Evolutionary conservation across 2,888 invertebrate species (phyloP).

Genomic region (Habrosyne pyritoides): DNA sequence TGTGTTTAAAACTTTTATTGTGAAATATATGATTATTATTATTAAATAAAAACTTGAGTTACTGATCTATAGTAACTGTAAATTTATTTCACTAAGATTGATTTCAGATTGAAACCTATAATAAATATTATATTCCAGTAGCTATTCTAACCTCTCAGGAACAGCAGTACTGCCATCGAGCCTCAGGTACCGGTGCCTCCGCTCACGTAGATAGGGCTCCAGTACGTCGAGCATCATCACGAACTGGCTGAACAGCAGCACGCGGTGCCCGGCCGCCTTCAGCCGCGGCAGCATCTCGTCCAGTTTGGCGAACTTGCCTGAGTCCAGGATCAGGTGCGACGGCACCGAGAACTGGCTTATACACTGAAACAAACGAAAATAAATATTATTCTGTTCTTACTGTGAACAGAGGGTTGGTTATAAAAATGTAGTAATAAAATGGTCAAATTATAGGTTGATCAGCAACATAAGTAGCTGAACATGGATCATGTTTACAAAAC

Average conservation of each 20-base stretch:
- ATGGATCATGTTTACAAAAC: no score
- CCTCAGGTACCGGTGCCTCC: constrained; percentile 89
- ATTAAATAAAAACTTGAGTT: no score
- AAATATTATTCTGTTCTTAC: neutral
- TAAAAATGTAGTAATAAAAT: no score
- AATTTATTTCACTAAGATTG: no score
- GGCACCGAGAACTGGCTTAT: constrained; percentile 86
- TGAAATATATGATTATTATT: no score
- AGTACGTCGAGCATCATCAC: constrained; percentile 97
- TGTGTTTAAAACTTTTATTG: no score
- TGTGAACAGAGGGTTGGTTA: neutral
- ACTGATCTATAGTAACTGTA: no score
- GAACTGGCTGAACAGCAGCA: constrained; percentile 98
- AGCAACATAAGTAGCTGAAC: no score
- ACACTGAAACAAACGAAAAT: constrained; percentile 70
- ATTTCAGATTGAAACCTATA: no score
- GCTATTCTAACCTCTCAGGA: constrained; percentile 86
- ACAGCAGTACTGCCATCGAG: constrained; percentile 96
- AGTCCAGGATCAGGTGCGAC: constrained; percentile 88
- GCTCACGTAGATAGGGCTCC: constrained; percentile 92
- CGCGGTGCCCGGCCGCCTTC: constrained; percentile 89
- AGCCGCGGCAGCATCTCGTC: constrained; percentile 90
- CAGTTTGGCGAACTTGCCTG: constrained; percentile 93
- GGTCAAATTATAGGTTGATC: no score
- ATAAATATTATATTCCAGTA: no score